Conservation (phyloP, 2,113 vertebrate genomes). For the Galemys pyrenaicus region DNA sequence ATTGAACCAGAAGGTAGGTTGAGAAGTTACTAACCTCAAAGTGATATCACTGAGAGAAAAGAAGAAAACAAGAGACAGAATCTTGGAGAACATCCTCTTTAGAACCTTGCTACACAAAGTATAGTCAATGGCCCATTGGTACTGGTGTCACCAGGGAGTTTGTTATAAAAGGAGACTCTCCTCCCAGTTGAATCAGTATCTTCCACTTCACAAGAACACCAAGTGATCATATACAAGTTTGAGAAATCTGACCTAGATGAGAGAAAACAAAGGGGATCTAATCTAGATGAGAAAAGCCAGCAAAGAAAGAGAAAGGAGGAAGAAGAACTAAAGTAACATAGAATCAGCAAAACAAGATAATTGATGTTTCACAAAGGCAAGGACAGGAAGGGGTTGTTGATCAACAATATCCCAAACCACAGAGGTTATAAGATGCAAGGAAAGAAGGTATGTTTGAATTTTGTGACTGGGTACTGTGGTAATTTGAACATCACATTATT, state of each 20-base stretch:
- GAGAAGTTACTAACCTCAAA: neutral
- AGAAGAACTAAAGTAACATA: neutral
- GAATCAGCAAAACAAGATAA: conserved; percentile 3
- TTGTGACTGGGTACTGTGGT: neutral
- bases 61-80: neutral
- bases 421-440: neutral
- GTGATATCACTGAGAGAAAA: neutral
- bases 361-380: conserved; percentile 1
- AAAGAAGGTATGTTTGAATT: neutral
- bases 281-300: neutral
- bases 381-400: neutral
- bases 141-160: neutral
- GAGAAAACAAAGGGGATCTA: neutral
- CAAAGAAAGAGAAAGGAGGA: neutral
- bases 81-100: conserved; percentile 1
- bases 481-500: neutral
- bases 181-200: neutral
- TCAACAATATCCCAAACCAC: neutral
- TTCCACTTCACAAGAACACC: neutral
- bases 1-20: neutral
- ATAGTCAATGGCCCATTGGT: neutral
- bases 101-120: neutral
- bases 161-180: neutral
- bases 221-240: neutral
- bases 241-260: neutral